Base-by-base conservation (phyloP, 2,113 vertebrate genomes). In the Scalopus aquaticus region DNA sequence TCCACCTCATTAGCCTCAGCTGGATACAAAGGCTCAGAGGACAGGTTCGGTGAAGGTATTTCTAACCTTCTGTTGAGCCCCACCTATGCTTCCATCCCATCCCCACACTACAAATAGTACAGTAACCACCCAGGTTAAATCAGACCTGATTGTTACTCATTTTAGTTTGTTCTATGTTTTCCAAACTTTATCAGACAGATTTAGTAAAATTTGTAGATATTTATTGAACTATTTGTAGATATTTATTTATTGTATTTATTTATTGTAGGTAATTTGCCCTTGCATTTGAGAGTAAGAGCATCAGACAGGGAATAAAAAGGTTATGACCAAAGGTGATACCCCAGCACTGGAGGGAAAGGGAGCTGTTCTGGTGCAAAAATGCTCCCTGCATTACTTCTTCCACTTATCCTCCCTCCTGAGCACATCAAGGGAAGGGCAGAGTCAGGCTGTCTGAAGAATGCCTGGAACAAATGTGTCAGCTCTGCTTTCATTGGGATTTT, bases 51-150 rank as follows among this genome's bases (percentile, higher is more conserved):
- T 65, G 32, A 37, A 46, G 26, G 9, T 58, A 67, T 42, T 51
- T 46, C 20, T 51, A 13, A 54, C 46, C 54, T n/a, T 65, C 35
- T 60, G 0, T 46, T n/a, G 28, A 13, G 3, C 5, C 4, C 20
- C 13, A 4, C 1, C 6, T 30, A 7, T 17, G 6, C 3, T 20
- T 4, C 8, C 6, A 3, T 49, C 79, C 22, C 1, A 32, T 13
- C 9, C 11, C 28, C 6, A 19, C 17, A 22, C 17, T 64, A 20
- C 7, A 89, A 65, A 78, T 16, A 87, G 5, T 16, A 44, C 7
- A 79, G 9, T 22, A 62, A 5, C 4, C 19, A 9, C 9, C 26
- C 39, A 69, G 5, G 8, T 44, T 19, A 65, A 44, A 24, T 37
- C 35, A 44, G 56, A 35, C 0, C 2, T 56, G 9, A 35, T 28